A percentile compares a stretch with the other conserved stretches of the same genome.
These are phyloP conservation scores for Eupithecia subumbrata DNA, from an alignment of 2,888 invertebrate species.

Conservation along the genomic window DNA sequence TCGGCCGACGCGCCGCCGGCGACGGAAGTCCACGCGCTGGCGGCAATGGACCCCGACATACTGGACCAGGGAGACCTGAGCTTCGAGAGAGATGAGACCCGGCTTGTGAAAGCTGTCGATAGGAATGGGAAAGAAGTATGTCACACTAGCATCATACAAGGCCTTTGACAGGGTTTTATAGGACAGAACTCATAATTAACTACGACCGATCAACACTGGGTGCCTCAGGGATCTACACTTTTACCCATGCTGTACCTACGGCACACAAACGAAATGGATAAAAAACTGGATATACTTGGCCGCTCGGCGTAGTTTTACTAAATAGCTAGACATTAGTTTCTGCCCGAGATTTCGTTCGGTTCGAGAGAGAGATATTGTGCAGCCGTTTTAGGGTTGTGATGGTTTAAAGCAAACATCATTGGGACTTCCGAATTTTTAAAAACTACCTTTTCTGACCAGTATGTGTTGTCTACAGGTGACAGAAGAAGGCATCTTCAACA, in stretches of 20 bases:
- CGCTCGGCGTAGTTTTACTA: too few relatives aligned
- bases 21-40: slow-evolving; percentile 88
- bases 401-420: too few relatives aligned
- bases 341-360: not conserved
- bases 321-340: not conserved
- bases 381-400: not conserved
- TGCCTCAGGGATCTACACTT: too few relatives aligned
- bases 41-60: slow-evolving; percentile 83
- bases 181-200: too few relatives aligned
- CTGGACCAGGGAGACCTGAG: slow-evolving; percentile 81
- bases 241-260: too few relatives aligned
- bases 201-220: too few relatives aligned
- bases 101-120: slow-evolving; percentile 90
- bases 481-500: slow-evolving; percentile 69
- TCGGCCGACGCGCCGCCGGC: slow-evolving; percentile 91
- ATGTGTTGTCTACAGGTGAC: slow-evolving; percentile 59
- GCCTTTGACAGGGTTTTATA: too few relatives aligned
- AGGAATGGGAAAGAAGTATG: slow-evolving; percentile 90
- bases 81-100: slow-evolving; percentile 86
- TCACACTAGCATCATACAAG: too few relatives aligned
- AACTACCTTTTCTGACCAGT: slow-evolving; percentile 13
- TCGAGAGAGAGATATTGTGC: not conserved
- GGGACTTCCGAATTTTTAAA: too few relatives aligned
- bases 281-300: too few relatives aligned
- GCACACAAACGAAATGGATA: too few relatives aligned